Evolutionary conservation across 2,113 vertebrate species (phyloP).

Genomic region (Plestiodon gilberti): DNA sequence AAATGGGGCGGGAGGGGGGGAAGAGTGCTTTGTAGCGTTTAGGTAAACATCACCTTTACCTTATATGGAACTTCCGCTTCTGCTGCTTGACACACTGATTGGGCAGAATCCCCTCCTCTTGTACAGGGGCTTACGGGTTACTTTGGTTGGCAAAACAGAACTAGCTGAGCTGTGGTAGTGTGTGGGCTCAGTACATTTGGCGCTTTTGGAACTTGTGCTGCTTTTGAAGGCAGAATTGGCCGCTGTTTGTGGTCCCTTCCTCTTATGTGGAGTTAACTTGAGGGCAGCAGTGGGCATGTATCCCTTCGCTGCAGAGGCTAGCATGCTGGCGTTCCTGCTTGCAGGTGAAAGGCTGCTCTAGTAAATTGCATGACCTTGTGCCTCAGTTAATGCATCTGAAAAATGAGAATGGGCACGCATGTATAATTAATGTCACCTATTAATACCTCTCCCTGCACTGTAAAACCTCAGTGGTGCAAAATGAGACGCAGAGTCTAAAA

Average conservation of each 20-base stretch:
- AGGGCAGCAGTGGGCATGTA: accelerated
- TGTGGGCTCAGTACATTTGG: accelerated
- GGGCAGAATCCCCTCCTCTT: accelerated
- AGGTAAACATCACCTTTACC: conserved; percentile 53
- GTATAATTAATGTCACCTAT: not conserved
- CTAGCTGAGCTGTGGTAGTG: not conserved
- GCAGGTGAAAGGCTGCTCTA: not conserved
- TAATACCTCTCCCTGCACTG: not conserved
- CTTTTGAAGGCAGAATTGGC: not conserved
- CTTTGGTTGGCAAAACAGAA: accelerated
- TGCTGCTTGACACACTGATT: not conserved
- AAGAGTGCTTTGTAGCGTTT: conserved; percentile 43
- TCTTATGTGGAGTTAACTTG: accelerated
- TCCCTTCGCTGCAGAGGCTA: accelerated
- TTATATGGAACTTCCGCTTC: not conserved
- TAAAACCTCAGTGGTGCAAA: not conserved
- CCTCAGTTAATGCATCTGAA: not conserved
- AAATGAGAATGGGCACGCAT: not conserved
- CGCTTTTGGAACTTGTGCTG: not conserved
- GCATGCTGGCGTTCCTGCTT: accelerated
- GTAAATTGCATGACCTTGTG: not conserved
- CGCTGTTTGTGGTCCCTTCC: accelerated
- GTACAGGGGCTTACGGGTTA: accelerated
- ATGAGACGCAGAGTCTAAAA: not conserved
- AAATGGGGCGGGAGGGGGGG: conserved; percentile 32